A percentile compares a stretch with the other conserved stretches of the same genome.
Conservation (phyloP, 2,113 vertebrate species). For the Panthera leo region DNA sequence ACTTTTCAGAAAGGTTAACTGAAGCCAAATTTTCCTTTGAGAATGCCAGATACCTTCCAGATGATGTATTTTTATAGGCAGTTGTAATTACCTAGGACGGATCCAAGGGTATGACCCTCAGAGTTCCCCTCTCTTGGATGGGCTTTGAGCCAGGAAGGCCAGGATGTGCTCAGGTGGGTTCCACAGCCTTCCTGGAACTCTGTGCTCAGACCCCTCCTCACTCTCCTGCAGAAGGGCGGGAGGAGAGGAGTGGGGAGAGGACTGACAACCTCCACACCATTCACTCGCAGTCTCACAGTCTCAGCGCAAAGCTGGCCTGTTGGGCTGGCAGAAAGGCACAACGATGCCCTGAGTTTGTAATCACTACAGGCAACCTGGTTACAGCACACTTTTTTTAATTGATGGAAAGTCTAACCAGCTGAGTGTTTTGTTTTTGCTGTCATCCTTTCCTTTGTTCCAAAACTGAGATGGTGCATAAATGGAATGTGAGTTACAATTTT, state of each 20-base stretch:
- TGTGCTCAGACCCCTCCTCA: background rate
- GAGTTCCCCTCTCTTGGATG: background rate
- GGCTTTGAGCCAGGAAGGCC: background rate
- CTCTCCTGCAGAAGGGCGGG: background rate
- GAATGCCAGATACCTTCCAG: background rate
- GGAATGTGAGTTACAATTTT: background rate
- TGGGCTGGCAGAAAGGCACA: background rate
- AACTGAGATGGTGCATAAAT: background rate
- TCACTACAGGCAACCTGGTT: background rate
- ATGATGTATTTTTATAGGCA: background rate
- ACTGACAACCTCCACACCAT: background rate
- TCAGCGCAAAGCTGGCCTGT: background rate
- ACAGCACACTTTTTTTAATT: background rate
- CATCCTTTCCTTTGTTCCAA: slow-evolving; percentile 1
- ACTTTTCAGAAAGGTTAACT: background rate
- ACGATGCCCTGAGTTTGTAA: background rate
- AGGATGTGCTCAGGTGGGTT: rapidly evolving
- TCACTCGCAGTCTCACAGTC: background rate
- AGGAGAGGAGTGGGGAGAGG: too few species aligned
- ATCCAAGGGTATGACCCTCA: background rate
- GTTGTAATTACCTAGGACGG: background rate
- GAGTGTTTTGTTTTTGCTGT: background rate
- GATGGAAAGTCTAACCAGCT: background rate
- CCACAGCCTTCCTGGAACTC: background rate
- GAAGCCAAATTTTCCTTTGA: background rate